These are phyloP conservation scores for Planiliza haematocheilus DNA, from an alignment of 2,113 vertebrate genomes.

Conservation along the genomic window DNA sequence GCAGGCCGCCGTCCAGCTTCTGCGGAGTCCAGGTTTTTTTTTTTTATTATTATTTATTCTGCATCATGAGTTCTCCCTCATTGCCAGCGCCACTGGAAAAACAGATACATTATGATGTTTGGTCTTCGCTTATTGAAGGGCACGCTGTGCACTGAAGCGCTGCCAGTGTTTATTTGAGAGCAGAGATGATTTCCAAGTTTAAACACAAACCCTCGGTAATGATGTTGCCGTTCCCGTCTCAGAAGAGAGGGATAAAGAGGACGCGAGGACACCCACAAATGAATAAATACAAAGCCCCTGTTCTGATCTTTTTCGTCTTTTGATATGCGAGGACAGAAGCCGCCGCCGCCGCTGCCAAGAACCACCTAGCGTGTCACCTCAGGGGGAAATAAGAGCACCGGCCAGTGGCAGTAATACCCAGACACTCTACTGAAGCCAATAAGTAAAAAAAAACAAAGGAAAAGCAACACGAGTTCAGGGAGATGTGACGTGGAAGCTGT, in stretches of 20 bases:
- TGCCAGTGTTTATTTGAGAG: conserved; percentile 31
- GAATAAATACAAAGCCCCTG: conserved; percentile 5
- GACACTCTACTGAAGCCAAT: conserved; percentile 18
- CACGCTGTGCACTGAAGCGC: neutral
- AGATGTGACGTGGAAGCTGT: neutral
- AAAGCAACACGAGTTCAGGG: conserved; percentile 14
- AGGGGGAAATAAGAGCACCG: neutral
- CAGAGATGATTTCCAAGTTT: conserved; percentile 28
- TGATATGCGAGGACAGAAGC: conserved; percentile 14
- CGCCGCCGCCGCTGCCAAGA: conserved; percentile 39
- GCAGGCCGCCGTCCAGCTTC: conserved; percentile 6
- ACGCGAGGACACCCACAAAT: conserved; percentile 22
- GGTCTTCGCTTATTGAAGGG: conserved; percentile 43
- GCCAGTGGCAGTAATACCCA: neutral
- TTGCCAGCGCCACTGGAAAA: conserved; percentile 30
- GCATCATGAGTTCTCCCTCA: conserved; percentile 41
- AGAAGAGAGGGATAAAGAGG: conserved; percentile 2
- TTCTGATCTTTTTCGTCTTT: conserved; percentile 8
- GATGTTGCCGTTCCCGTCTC: conserved; percentile 17
- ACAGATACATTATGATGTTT: conserved; percentile 18
- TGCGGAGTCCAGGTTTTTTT: conserved; percentile 36
- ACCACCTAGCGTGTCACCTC: conserved; percentile 42
- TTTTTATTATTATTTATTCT: conserved; percentile 61
- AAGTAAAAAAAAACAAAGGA: conserved; percentile 16
- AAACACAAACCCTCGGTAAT: conserved; percentile 20